These are phyloP conservation scores for Phaetusa simplex DNA, from an alignment of 2,113 vertebrate genomes.

Conservation along the genomic window DNA sequence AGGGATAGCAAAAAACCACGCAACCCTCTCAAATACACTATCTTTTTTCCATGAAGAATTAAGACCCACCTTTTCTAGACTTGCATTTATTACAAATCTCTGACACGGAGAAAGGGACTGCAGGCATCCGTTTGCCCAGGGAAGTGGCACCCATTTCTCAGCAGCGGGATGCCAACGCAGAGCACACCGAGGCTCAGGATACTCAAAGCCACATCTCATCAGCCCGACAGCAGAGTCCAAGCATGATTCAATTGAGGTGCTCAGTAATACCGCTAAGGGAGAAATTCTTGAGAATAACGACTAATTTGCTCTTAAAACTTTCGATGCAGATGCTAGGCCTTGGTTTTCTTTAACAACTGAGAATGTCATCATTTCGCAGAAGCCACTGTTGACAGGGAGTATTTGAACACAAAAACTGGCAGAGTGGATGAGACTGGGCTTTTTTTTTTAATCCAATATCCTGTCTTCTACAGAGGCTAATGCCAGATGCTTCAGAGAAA, in stretches of 20 bases:
- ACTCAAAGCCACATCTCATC: background rate
- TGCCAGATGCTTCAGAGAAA: conserved; percentile 3
- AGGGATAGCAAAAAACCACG: background rate
- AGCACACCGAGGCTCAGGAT: background rate
- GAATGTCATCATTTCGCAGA: background rate
- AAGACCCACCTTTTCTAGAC: background rate
- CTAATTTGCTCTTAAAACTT: background rate
- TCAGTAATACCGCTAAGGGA: background rate
- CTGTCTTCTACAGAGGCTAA: background rate
- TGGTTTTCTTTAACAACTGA: background rate
- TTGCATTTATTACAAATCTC: background rate
- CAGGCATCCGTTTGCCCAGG: background rate
- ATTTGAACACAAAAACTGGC: background rate
- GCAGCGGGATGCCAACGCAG: background rate
- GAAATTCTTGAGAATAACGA: background rate
- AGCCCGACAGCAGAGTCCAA: background rate
- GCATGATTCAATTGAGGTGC: background rate
- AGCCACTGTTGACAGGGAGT: background rate
- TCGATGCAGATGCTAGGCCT: background rate
- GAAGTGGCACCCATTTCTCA: background rate
- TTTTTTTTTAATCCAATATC: background rate
- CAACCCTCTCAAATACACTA: background rate
- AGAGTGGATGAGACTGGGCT: accelerated
- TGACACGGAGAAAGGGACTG: background rate
- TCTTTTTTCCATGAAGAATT: background rate